A percentile compares a stretch with the other conserved stretches of the same genome.
These are phyloP conservation scores for Origma solitaria DNA, from an alignment of 2,113 vertebrate genomes.

Conservation along the genomic window DNA sequence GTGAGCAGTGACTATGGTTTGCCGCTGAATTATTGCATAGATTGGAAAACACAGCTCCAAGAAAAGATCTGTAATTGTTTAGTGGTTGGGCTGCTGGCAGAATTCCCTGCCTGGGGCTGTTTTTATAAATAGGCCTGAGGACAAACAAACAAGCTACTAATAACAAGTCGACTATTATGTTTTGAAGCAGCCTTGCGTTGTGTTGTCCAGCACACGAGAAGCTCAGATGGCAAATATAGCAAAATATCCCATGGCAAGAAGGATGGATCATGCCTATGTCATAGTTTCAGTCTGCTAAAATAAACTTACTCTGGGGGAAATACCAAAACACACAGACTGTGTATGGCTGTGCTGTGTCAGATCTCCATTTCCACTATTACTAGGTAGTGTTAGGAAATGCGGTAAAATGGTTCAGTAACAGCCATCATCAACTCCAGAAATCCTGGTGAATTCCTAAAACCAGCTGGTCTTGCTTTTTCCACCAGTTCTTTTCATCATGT, in stretches of 20 bases:
- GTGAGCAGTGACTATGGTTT: neutral
- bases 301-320: neutral
- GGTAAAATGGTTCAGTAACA: neutral
- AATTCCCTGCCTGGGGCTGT: constrained; percentile 47
- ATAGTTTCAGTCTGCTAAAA: neutral
- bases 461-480: neutral
- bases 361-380: neutral
- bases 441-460: neutral
- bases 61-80: constrained; percentile 58
- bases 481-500: neutral
- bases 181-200: constrained; percentile 17
- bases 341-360: neutral
- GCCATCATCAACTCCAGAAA: neutral
- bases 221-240: neutral
- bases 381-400: neutral
- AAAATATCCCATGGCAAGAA: neutral
- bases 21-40: constrained; percentile 19
- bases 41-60: neutral
- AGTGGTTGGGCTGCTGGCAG: constrained; percentile 44
- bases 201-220: neutral
- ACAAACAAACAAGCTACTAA: constrained; percentile 66
- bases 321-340: neutral
- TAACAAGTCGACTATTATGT: constrained; percentile 6
- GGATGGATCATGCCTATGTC: neutral
- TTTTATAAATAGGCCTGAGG: constrained; percentile 63